Base-by-base conservation (phyloP, 2,888 invertebrate genomes). In the Sinelater perroti region DNA sequence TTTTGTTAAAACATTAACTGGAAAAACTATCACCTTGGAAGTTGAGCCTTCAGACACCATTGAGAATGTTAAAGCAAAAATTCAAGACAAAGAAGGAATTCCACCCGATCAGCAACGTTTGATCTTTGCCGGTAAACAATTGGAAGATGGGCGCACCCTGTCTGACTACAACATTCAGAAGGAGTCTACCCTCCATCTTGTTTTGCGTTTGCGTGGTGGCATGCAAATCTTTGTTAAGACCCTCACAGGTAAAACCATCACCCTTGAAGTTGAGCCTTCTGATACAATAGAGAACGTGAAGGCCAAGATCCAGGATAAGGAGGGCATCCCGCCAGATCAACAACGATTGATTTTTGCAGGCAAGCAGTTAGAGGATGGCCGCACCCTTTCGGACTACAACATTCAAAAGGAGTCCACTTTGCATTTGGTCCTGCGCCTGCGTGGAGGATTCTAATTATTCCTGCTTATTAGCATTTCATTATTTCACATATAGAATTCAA, bases 121-220 rank as follows among this genome's bases (percentile, higher is more conserved):
- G 71, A 92, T 92, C 76, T 93, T 93, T 74, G 92, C 92, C 72
- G 87, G 87, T 7, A 87, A 86, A 72, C 87, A 87, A 18, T 13
- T 87, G 51, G 86, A 86, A 76, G 87, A 87, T 79, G 86, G 85
- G 0, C 80, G 85, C 24, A 85, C 85, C 61, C 79, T 82, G 67
- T 85, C 75, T 59, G 85, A 84, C 78, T 85, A 84, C 81, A 87
- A 81, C 74, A 86, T 80, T 76, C 86, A 78, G 79, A 87, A 81
- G 79, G 85, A 80, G 78, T 82, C 78, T 49, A 81, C 76, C 66
- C 82, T 69, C 3, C 83, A 83, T 64, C 73, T 84, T 42, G 83
- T 83, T 1, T 69, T 83, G 18, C 79, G 85, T 65, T 79, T 86
- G 20, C 74, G 85, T 63, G 87, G 87, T 45, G 75, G 75, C 64